Conservation (phyloP, 2,888 invertebrate species). For the Drosophila pegasa region DNA sequence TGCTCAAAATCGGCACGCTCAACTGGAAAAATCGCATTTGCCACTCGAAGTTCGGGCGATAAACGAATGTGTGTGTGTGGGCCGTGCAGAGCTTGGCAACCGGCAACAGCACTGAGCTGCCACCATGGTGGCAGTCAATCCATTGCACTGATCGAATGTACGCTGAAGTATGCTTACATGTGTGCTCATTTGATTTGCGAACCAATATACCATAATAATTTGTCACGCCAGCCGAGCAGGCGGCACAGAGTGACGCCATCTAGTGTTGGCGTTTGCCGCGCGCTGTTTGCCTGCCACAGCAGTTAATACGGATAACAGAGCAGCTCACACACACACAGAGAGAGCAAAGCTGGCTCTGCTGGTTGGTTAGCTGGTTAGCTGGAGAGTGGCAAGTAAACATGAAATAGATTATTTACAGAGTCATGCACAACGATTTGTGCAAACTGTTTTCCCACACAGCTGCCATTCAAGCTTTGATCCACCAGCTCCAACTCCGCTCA, state of each 20-base stretch:
- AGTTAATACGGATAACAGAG: constrained; percentile 15
- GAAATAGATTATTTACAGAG: constrained; percentile 75
- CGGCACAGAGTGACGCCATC: constrained; percentile 18
- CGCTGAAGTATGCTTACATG: constrained; percentile 20
- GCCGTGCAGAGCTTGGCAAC: constrained; percentile 10
- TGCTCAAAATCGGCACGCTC: neutral
- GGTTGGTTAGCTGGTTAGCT: constrained; percentile 26
- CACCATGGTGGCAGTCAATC: neutral
- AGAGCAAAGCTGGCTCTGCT: constrained; percentile 13
- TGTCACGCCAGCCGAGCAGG: constrained; percentile 48
- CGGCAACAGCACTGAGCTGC: no score
- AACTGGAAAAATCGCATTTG: constrained; percentile 11
- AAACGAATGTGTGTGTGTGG: constrained; percentile 11
- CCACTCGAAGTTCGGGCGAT: neutral
- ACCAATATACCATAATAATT: constrained; percentile 60
- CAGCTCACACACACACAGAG: constrained; percentile 11
- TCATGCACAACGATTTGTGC: constrained; percentile 71
- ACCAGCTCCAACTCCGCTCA: constrained; percentile 5
- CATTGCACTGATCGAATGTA: constrained; percentile 10
- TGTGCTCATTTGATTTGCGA: constrained; percentile 53
- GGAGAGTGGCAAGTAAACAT: constrained; percentile 67
- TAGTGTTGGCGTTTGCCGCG: constrained; percentile 14
- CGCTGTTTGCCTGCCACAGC: constrained; percentile 11
- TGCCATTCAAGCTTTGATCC: constrained; percentile 32
- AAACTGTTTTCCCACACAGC: constrained; percentile 36